Evolutionary conservation across 2,113 vertebrate genomes (phyloP), one percentile per base, ranked within the genome.

Genomic region (Chaenocephalus aceratus): DNA sequence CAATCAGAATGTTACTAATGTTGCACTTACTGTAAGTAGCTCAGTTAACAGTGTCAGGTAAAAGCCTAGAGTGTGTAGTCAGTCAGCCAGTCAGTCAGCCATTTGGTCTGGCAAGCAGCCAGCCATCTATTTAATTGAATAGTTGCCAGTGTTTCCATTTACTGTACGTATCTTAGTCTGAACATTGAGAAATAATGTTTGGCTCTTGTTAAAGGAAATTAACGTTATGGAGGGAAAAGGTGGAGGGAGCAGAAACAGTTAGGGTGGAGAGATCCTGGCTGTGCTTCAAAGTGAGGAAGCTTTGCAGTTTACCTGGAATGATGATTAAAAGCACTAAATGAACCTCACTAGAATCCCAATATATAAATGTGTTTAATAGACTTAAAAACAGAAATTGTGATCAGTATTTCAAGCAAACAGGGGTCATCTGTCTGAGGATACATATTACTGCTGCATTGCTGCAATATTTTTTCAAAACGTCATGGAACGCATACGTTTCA

Each of bases 141-240:
- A n/a, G 34, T 45, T 86, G 79, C 86, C 83, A 90, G 84, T 36
- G 26, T 23, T 81, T 84, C 86, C 88, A 90, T 89, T 92, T 49
- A 80, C 68, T 80, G 75, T 66, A 66, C 56, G 41, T 18, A 80
- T 88, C 75, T 80, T 51, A 78, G 70, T 72, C 52, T 53, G 71
- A 85, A 80, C 84, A 70, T 30, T 72, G 68, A 80, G 63, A 85
- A 80, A 65, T 80, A 78, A 83, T 75, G 64, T 66, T 58, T 66
- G 53, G 53, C 67, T 75, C 36, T 65, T 83, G 78, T 84, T 83
- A 80, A 82, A 83, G 36, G 62, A 56, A 65, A 62, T 83, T 66
- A 77, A 70, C 66, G 62, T 84, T 72, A 75, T 51, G 72, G 51
- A 76, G 65, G 62, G 69, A 36, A 72, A 63, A 59, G 60, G 15